Evolutionary conservation across 2,888 invertebrate species (phyloP).

Genomic region (Drosophila nigricruria): DNA sequence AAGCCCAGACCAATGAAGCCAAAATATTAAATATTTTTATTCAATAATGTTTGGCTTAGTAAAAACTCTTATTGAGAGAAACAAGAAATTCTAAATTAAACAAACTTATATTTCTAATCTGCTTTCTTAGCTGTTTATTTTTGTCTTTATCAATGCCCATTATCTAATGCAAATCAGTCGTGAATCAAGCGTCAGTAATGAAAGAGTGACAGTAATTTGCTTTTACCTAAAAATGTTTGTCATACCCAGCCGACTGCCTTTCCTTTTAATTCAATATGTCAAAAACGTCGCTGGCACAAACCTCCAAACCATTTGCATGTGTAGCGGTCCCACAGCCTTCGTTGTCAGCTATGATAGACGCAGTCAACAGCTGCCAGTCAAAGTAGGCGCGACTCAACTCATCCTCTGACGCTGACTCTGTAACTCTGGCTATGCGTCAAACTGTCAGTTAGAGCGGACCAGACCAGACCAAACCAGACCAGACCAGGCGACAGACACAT

Average conservation of each 20-base stretch:
- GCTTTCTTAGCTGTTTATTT: no score
- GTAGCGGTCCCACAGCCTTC: neutral
- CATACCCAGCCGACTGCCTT: slow-evolving; percentile 18
- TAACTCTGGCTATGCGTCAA: slow-evolving; percentile 28
- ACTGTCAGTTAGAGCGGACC: slow-evolving; percentile 17
- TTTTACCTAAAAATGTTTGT: slow-evolving; percentile 37
- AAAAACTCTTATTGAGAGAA: neutral
- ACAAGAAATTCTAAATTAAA: no score
- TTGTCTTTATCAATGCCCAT: neutral
- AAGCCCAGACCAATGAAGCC: no score
- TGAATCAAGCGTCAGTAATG: slow-evolving; percentile 32
- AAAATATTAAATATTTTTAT: no score
- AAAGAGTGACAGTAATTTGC: slow-evolving; percentile 61
- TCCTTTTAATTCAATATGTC: slow-evolving; percentile 69
- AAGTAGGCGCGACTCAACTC: slow-evolving; percentile 44
- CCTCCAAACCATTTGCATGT: slow-evolving; percentile 4
- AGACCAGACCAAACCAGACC: neutral
- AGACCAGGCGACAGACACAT: slow-evolving; percentile 20
- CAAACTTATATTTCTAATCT: no score
- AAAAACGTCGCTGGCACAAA: slow-evolving; percentile 25
- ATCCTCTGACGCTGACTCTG: slow-evolving; percentile 3
- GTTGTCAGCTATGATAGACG: slow-evolving; percentile 48
- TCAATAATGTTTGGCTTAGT: neutral
- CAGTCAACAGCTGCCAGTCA: slow-evolving; percentile 72
- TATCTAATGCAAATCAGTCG: slow-evolving; percentile 1